phyloP scores from a whole-genome alignment of 1,140 invertebrate genomes.

The Phortica variegata region DNA sequence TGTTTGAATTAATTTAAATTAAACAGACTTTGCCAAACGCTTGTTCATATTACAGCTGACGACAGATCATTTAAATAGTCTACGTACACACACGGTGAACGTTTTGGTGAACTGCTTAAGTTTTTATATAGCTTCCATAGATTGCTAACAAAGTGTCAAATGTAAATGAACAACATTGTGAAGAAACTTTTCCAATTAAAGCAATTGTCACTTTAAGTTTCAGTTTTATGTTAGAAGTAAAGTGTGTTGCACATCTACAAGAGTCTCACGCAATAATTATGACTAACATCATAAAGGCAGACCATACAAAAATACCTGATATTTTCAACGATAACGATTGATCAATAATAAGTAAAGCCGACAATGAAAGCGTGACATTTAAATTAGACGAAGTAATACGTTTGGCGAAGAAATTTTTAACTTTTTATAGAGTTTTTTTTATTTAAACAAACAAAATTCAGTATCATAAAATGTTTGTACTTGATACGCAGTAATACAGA shows the following conservation, averaged over 20 bases:
- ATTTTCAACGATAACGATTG: conserved; percentile 45
- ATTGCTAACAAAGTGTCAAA: conserved; percentile 38
- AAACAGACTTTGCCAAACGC: too few relatives aligned
- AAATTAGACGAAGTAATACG: conserved; percentile 37
- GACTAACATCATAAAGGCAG: conserved; percentile 42
- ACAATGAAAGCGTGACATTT: too few relatives aligned
- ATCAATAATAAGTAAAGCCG: conserved; percentile 14
- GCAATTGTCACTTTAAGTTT: background rate
- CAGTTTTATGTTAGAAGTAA: conserved; percentile 42
- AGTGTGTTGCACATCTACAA: conserved; percentile 32
- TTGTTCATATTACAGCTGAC: too few relatives aligned
- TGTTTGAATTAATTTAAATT: too few relatives aligned
- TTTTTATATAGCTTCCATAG: conserved; percentile 60
- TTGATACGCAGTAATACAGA: too few relatives aligned
- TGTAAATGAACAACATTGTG: conserved; percentile 7
- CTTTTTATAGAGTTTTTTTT: conserved; percentile 41
- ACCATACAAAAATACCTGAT: conserved; percentile 34
- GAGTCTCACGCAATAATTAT: conserved; percentile 44
- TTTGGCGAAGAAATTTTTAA: conserved; percentile 33
- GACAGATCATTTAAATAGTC: too few relatives aligned
- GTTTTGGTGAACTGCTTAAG: conserved; percentile 58
- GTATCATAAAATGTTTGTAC: too few relatives aligned
- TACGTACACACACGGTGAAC: too few relatives aligned
- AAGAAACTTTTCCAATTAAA: background rate
- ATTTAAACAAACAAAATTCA: too few relatives aligned